phyloP scores from a whole-genome alignment of 2,888 invertebrate genomes.

The Actias luna region DNA sequence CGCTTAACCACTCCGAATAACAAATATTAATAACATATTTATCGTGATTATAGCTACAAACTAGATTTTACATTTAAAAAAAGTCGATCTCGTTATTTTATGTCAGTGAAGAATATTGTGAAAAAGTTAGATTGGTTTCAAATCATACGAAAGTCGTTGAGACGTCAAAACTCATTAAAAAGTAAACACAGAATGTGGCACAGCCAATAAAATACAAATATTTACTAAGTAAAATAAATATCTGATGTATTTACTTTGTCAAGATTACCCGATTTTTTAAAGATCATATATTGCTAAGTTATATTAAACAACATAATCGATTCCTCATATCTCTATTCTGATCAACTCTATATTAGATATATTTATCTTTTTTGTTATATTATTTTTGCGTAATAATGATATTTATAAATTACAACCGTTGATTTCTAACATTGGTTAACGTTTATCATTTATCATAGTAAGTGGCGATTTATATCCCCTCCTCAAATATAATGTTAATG shows the following conservation, averaged over 20 bases:
- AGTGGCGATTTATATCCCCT: no score
- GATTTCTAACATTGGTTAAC: no score
- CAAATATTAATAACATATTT: no score
- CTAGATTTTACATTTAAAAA: neutral
- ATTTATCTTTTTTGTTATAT: neutral
- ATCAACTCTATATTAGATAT: neutral
- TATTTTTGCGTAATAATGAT: neutral
- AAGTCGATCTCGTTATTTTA: neutral
- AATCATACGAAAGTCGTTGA: constrained; percentile 59
- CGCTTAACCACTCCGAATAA: no score
- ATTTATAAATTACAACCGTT: no score
- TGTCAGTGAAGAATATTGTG: constrained; percentile 24
- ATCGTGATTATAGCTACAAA: no score
- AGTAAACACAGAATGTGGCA: constrained; percentile 73
- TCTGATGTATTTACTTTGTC: constrained; percentile 13
- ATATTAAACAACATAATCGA: neutral
- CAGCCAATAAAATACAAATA: constrained; percentile 64
- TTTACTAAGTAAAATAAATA: constrained; percentile 19
- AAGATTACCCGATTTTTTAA: neutral
- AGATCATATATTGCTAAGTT: neutral
- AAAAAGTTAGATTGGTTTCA: constrained; percentile 79
- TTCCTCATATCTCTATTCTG: neutral
- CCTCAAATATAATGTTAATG: no score
- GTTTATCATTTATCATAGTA: no score
- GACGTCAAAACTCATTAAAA: constrained; percentile 76